These are phyloP conservation scores for Callinectes sapidus DNA, from an alignment of 2,888 invertebrate species.

Conservation along the genomic window DNA sequence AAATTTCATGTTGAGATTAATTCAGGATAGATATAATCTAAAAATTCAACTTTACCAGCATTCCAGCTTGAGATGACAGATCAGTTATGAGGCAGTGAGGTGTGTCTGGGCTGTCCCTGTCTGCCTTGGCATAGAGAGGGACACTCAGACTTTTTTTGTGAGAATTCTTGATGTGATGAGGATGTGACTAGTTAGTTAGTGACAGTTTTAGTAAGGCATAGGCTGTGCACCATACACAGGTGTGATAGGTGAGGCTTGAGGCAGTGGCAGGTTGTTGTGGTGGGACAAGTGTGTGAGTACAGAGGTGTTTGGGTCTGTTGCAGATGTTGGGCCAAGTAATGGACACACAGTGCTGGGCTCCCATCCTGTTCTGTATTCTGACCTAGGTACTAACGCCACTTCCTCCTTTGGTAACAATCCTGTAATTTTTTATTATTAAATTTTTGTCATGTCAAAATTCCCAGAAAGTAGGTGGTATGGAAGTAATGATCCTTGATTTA, in stretches of 20 bases:
- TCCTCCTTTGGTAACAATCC: constrained; percentile 13
- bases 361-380: constrained; percentile 49
- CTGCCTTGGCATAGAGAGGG: too few species aligned
- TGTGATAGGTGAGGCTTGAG: not conserved
- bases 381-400: constrained; percentile 46
- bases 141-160: not conserved
- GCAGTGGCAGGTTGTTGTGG: not conserved
- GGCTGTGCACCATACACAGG: not conserved
- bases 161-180: not conserved
- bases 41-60: not conserved
- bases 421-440: constrained; percentile 14
- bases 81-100: not conserved
- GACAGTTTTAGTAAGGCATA: not conserved
- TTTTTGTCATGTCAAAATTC: not conserved
- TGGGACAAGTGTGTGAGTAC: not conserved
- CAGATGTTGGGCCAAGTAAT: constrained; percentile 55
- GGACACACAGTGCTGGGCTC: constrained; percentile 49
- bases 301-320: constrained; percentile 43
- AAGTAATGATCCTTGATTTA: constrained; percentile 11
- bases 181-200: not conserved
- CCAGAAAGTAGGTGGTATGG: not conserved
- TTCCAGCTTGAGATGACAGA: not conserved
- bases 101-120: too few species aligned
- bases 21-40: not conserved
- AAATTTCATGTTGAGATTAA: not conserved